A percentile compares a stretch with the other conserved stretches of the same genome.
Conservation (phyloP, 2,797 vertebrate species). For the Mormyrops boulengeri region DNA sequence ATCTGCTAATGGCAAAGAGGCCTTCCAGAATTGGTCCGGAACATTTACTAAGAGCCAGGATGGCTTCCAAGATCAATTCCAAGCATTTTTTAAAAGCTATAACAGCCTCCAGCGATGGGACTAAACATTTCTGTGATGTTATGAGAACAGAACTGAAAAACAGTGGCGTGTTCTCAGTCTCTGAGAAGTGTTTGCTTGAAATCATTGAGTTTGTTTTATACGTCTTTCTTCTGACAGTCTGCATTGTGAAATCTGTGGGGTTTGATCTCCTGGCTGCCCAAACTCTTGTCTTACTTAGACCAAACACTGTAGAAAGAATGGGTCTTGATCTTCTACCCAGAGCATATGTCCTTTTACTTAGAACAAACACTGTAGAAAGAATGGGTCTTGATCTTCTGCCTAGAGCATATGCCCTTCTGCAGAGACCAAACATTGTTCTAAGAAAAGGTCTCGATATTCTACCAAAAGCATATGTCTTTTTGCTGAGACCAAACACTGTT, state of each 20-base stretch:
- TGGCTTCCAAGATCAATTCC: constrained; percentile 36
- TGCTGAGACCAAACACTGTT: not conserved
- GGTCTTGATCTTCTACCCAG: constrained; percentile 16
- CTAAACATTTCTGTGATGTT: constrained; percentile 20
- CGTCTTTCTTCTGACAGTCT: not conserved
- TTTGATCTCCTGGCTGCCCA: not conserved
- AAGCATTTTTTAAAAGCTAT: constrained; percentile 31
- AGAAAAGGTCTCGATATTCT: not conserved
- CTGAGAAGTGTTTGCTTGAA: not conserved
- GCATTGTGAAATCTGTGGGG: not conserved
- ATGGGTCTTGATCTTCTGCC: not conserved
- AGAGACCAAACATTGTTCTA: not conserved
- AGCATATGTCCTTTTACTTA: constrained; percentile 6
- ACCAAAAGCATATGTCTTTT: not conserved
- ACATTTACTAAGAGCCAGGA: constrained; percentile 34
- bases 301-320: not conserved
- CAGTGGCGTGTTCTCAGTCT: not conserved
- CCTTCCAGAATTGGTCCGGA: constrained; percentile 33
- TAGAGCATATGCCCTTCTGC: not conserved
- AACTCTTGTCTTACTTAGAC: not conserved
- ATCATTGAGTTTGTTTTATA: not conserved
- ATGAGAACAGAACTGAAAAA: not conserved
- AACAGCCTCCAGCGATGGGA: constrained; percentile 26
- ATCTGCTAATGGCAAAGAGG: constrained; percentile 40
- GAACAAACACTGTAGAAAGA: not conserved